A percentile compares a stretch with the other conserved stretches of the same genome.
Conservation (phyloP, 2,113 vertebrate species). For the Dendropsophus ebraccatus region DNA sequence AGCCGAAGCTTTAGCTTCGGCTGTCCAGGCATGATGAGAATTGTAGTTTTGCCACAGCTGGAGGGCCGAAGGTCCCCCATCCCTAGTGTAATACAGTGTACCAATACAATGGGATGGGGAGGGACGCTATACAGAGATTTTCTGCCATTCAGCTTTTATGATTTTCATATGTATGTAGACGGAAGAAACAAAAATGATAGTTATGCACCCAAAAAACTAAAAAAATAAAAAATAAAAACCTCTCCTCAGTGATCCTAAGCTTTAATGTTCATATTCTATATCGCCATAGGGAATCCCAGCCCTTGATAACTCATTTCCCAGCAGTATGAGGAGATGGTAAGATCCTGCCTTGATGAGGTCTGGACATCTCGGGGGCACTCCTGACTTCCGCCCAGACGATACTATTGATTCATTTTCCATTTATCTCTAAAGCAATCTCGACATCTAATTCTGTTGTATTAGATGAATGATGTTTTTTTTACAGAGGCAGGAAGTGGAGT, state of each 20-base stretch:
- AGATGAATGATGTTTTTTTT: constrained; percentile 42
- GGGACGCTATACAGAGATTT: no score
- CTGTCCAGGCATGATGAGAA: no score
- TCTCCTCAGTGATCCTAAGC: neutral
- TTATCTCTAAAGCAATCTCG: constrained; percentile 36
- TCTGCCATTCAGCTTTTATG: neutral
- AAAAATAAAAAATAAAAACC: no score
- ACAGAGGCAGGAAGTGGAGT: constrained; percentile 29
- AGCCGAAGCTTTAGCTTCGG: no score
- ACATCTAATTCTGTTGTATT: constrained; percentile 25
- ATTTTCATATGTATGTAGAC: neutral
- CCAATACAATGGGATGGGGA: no score
- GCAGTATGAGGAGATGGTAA: neutral
- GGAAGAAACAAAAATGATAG: neutral
- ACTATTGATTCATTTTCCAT: constrained; percentile 49
- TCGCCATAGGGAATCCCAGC: constrained; percentile 38
- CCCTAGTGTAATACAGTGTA: no score
- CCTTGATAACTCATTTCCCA: neutral
- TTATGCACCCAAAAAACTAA: neutral
- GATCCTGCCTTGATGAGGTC: constrained; percentile 8
- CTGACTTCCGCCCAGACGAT: constrained; percentile 30
- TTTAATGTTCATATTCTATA: constrained; percentile 1
- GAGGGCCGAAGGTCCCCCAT: no score
- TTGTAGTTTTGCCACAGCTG: no score
- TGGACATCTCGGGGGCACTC: constrained; percentile 29